phyloP scores from a whole-genome alignment of 2,113 vertebrate genomes.

The Garra rufa region DNA sequence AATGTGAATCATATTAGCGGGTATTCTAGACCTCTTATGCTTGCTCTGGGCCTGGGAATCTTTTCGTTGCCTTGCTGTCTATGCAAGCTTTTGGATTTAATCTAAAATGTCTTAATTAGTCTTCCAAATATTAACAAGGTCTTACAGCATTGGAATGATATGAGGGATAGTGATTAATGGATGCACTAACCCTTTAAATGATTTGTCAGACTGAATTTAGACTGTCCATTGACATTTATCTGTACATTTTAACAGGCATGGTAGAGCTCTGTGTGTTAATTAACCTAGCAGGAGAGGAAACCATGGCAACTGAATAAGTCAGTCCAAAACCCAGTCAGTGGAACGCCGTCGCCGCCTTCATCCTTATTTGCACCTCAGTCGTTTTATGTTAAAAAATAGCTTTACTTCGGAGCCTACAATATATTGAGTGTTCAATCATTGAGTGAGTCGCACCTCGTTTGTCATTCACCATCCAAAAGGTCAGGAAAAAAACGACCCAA shows the following conservation, averaged over 20 bases:
- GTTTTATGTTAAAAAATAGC: slow-evolving; percentile 4
- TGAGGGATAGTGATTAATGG: too few species aligned
- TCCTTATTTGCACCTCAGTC: background rate
- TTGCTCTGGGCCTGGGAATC: too few species aligned
- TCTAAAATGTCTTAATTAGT: too few species aligned
- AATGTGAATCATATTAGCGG: background rate
- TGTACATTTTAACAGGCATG: background rate
- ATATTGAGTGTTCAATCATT: slow-evolving; percentile 20
- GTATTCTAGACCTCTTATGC: too few species aligned
- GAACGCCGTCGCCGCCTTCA: background rate
- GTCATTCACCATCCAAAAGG: slow-evolving; percentile 4
- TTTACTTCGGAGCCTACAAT: background rate
- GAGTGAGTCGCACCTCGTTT: slow-evolving; percentile 1
- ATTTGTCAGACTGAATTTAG: background rate
- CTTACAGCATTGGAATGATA: too few species aligned
- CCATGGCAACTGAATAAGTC: slow-evolving; percentile 6
- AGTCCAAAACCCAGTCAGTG: background rate
- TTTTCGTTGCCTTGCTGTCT: too few species aligned
- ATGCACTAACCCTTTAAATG: too few species aligned
- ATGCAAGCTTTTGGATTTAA: too few species aligned
- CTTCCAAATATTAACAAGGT: too few species aligned
- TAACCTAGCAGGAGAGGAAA: background rate
- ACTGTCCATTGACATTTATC: background rate
- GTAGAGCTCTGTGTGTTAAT: background rate
- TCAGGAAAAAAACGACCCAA: background rate